Percentiles rank a stretch among this genome's conserved stretches.
These are phyloP conservation scores for Myotis davidii DNA, from an alignment of 2,113 vertebrate species.

Conservation along the genomic window DNA sequence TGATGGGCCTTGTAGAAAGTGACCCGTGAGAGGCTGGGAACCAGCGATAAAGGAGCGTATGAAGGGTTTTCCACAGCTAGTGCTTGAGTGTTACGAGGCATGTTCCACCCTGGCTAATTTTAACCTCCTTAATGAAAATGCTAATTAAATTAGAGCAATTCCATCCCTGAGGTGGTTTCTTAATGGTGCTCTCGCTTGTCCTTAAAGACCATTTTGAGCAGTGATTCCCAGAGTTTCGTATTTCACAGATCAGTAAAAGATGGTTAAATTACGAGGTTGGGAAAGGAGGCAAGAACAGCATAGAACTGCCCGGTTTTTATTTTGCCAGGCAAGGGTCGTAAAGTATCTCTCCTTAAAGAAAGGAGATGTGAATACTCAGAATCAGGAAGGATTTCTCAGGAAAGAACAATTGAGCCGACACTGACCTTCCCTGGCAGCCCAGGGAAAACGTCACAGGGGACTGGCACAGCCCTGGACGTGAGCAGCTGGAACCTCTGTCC, in stretches of 20 bases:
- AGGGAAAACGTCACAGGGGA: rapidly evolving
- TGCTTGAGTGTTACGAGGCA: background rate
- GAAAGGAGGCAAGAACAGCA: background rate
- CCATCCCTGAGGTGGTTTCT: constrained; percentile 10
- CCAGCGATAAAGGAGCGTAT: background rate
- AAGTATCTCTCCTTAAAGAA: background rate
- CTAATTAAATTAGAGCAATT: constrained; percentile 56
- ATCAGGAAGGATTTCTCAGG: background rate
- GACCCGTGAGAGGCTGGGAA: background rate
- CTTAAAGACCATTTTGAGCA: constrained; percentile 9
- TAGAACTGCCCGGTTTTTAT: background rate
- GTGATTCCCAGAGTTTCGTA: background rate
- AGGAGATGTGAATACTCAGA: background rate
- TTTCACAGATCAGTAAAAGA: constrained; percentile 25
- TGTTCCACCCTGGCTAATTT: background rate
- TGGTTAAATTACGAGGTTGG: background rate
- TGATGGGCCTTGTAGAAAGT: background rate
- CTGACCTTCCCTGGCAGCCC: background rate
- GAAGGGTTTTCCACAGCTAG: background rate
- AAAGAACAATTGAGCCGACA: background rate
- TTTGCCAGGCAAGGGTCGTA: background rate
- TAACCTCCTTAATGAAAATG: constrained; percentile 61
- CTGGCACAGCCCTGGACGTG: too few relatives aligned
- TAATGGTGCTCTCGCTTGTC: constrained; percentile 47
- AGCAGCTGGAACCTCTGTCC: background rate